Evolutionary conservation across 2,888 invertebrate species (phyloP).

Genomic region (Pseudococcus jackbeardsleyi): DNA sequence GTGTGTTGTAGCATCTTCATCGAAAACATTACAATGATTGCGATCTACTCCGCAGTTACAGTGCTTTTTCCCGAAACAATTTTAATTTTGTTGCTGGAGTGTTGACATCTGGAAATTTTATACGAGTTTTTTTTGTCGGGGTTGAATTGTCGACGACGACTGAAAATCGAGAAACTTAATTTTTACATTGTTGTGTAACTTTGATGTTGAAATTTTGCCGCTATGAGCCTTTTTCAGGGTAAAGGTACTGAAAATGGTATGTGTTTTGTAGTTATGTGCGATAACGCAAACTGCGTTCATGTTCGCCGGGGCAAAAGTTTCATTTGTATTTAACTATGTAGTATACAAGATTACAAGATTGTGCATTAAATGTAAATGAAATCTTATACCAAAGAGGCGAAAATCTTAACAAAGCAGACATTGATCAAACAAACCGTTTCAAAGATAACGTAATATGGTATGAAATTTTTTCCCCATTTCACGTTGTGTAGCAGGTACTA

Average conservation of each 20-base stretch:
- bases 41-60: neutral
- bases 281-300: neutral
- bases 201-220: neutral
- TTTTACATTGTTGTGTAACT: neutral
- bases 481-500: neutral
- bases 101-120: constrained; percentile 13
- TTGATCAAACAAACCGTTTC: constrained; percentile 43
- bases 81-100: neutral
- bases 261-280: neutral
- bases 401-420: constrained; percentile 41
- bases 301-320: neutral
- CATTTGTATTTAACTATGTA: constrained; percentile 26
- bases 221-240: neutral
- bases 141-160: neutral
- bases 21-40: neutral
- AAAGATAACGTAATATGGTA: constrained; percentile 29
- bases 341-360: neutral
- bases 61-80: neutral
- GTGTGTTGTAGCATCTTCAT: constrained; percentile 23
- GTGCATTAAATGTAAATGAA: constrained; percentile 29
- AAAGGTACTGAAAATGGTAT: neutral
- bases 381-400: constrained; percentile 31
- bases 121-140: neutral
- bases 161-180: neutral
- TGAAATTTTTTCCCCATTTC: neutral